Percentiles rank a stretch among this genome's conserved stretches.
Conservation (phyloP, 1,140 invertebrate genomes). For the Drosophila gunungcola region DNA sequence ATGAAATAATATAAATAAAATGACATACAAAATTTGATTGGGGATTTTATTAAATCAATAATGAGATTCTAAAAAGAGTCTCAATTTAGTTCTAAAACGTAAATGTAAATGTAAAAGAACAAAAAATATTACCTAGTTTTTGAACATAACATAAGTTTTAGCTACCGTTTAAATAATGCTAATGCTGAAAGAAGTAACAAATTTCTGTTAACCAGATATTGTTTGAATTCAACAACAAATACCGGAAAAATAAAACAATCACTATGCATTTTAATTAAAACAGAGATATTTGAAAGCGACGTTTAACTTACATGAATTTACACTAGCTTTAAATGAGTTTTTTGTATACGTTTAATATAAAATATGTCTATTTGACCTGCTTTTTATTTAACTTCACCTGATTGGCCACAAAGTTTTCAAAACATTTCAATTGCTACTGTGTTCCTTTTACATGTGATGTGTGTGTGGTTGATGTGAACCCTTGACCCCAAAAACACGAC, state of each 20-base stretch:
- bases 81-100: too few species aligned
- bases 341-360: neutral
- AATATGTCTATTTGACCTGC: conserved; percentile 26
- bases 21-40: too few species aligned
- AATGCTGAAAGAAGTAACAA: too few species aligned
- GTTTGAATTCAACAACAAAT: too few species aligned
- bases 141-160: too few species aligned
- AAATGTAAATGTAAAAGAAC: too few species aligned
- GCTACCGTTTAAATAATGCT: too few species aligned
- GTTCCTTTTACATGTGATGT: neutral
- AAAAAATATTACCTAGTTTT: too few species aligned
- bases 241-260: neutral
- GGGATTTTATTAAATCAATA: too few species aligned
- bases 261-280: conserved; percentile 20
- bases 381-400: conserved; percentile 27
- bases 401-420: conserved; percentile 18
- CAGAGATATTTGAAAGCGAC: neutral
- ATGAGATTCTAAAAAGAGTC: too few species aligned
- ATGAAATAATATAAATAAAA: too few species aligned
- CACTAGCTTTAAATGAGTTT: conserved; percentile 9
- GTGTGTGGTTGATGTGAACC: conserved; percentile 24
- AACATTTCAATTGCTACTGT: conserved; percentile 32
- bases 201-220: too few species aligned
- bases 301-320: conserved; percentile 3
- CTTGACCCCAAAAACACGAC: conserved; percentile 60